A percentile compares a stretch with the other conserved stretches of the same genome.
phyloP scores from a whole-genome alignment of 2,797 vertebrate species.

The Eleutherodactylus coqui region DNA sequence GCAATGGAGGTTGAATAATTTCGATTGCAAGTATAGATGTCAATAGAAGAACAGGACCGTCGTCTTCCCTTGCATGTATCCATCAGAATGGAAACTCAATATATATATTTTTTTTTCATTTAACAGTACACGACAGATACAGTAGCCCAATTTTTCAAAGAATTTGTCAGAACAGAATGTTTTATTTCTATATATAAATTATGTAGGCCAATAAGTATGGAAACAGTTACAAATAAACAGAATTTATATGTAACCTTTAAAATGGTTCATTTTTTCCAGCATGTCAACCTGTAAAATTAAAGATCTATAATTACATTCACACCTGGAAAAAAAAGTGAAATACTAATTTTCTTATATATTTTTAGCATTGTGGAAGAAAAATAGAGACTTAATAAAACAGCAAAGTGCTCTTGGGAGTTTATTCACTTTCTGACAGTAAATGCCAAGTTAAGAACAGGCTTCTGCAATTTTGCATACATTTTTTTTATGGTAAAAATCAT shows the following conservation, averaged over 20 bases:
- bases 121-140: background rate
- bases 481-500: background rate
- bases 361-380: constrained; percentile 6
- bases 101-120: background rate
- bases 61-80: background rate
- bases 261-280: constrained; percentile 6
- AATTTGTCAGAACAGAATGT: background rate
- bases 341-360: constrained; percentile 15
- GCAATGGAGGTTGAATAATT: no score
- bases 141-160: background rate
- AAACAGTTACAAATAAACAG: constrained; percentile 6
- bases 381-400: constrained; percentile 8
- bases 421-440: constrained; percentile 18
- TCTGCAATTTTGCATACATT: constrained; percentile 10
- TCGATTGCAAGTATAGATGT: no score
- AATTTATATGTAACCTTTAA: constrained; percentile 16
- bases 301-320: background rate
- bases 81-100: background rate
- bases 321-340: constrained; percentile 9
- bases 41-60: no score
- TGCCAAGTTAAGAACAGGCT: constrained; percentile 67
- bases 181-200: background rate
- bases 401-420: constrained; percentile 11
- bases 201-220: background rate
- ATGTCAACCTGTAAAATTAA: constrained; percentile 5